Evolutionary conservation across 2,888 invertebrate genomes (phyloP), one percentile per base, ranked within the genome.

Genomic region (Eupeodes latifasciatus): DNA sequence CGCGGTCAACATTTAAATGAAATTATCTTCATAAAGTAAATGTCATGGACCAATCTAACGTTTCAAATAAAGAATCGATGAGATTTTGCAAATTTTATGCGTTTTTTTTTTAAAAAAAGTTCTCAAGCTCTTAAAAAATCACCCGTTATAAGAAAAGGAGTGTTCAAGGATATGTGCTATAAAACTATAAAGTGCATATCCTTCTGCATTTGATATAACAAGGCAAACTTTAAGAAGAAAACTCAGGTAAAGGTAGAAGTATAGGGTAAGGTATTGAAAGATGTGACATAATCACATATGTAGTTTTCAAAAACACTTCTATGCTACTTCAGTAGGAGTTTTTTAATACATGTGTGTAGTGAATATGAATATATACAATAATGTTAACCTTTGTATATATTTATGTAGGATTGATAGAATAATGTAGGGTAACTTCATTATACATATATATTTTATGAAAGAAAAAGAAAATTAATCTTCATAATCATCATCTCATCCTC

Each of bases 391-490:
- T 27, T 27, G 27, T 27, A 27, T 2, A 27, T 27, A 7, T 51
- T 53, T 19, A 12, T 64, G 19, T 47, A 40, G n/a, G 19, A 47
- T 64, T 64, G 27, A 47, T 47, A 47, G 47, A 47, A 64, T 64
- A 47, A 47, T 66, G 27, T 27, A n/a, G 47, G 64, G 47, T 62
- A 66, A 66, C 49, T 66, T 66, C 14, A 36, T 57, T 4, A 34
- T n/a, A 47, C 47, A 27, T 27, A 27, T 27, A 64, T 14, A 44
- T 27, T 66, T 66, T 66, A 49, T 49, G 47, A 64, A 64, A 64
- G 66, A 66, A 49, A 10, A 49, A 27, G 66, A 66, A 49, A 66
- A 66, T 66, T 49, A 66, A 66, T 66, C 49, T 66, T 66, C 49
- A 49, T 47, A 66, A 14, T 66, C 40, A 62, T 51, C 14, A 27